These are phyloP conservation scores for Cliona cf. orientalis DNA, from an alignment of 37 sponge, comb jelly and placozoan species.

Conservation along the genomic window DNA sequence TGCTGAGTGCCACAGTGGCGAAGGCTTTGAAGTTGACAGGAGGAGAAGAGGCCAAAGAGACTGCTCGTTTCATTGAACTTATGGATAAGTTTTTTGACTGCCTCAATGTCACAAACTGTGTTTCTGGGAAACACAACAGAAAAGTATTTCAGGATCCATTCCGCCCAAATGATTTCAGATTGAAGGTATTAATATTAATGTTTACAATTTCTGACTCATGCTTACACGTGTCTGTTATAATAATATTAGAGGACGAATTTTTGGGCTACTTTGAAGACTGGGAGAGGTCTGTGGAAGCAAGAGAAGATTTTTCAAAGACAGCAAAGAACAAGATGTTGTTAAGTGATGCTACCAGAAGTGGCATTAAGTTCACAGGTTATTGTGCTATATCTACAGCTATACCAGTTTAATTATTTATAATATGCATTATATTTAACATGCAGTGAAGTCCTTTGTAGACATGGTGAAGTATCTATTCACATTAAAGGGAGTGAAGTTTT, in stretches of 20 bases:
- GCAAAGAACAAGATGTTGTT: conserved; percentile 32
- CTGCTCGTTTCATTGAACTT: conserved; percentile 12
- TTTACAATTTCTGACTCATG: background rate
- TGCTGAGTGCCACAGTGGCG: conserved; percentile 25
- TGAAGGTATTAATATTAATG: conserved; percentile 13
- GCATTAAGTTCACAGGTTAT: conserved; percentile 48
- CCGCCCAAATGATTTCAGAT: conserved; percentile 12
- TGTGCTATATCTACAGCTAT: background rate
- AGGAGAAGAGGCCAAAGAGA: conserved; percentile 12
- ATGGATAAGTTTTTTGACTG: conserved; percentile 43
- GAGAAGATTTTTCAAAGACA: conserved; percentile 5
- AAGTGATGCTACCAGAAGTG: conserved; percentile 24
- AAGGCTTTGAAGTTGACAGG: conserved; percentile 10
- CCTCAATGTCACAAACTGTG: conserved; percentile 30
- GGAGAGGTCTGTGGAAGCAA: conserved; percentile 12
- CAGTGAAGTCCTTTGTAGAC: conserved; percentile 33
- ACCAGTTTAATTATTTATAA: background rate
- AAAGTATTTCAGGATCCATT: conserved; percentile 28
- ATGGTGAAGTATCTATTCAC: conserved; percentile 33
- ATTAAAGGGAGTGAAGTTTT: conserved; percentile 1
- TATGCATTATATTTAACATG: background rate
- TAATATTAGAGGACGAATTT: conserved; percentile 45
- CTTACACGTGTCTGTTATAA: background rate
- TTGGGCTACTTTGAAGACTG: conserved; percentile 43
- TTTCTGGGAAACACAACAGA: conserved; percentile 8